Base-by-base conservation (phyloP, 2,797 vertebrate genomes). In the Otolemur crassicaudatus region DNA sequence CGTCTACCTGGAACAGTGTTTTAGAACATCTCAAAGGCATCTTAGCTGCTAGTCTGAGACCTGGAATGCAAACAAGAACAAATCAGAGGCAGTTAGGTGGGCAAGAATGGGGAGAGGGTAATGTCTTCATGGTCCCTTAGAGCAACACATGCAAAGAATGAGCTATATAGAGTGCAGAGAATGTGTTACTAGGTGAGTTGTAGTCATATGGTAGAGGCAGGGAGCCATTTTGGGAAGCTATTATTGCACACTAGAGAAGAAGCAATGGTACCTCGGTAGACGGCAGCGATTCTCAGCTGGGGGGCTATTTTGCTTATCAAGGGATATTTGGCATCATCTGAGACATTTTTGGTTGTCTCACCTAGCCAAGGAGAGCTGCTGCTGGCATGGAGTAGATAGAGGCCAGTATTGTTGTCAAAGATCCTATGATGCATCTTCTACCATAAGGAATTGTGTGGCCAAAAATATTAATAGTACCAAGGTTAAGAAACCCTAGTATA, bases 21-120 rank as follows among this genome's bases (percentile, higher is more conserved):
- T 98, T 99, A 99, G 14, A 99, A 99, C 96, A 99, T 99, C 3
- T 99, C 99, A 23, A 99, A 99, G 20, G 99, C 99, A 27, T 99
- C 99, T 0, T 99, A 98, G 99, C 99, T 99, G 5, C 99, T 99
- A 12, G 98, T 99, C 99, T 99, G 99, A 98, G 99, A 98, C 98
- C 99, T 58, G 94, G 1, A 20, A 37, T 49, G 9, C 4, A 46
- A 27, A 34, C 10, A 11, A 76, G 46, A 60, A 37, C 76, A 76
- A 10, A 70, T 61, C 31, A 20, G 23, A 34, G 65, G 9, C 27
- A 63, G 25, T 70, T 67, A 82, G 20, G 2, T 40, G 53, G 29
- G 16, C 7, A 91, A 88, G 22, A 60, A 56, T 22, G 1, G 8
- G 49, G 12, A 89, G 23, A 34, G 22, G 29, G 11, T 19, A 49